Percentiles rank a stretch among this genome's conserved stretches.
Conservation (phyloP, 2,113 vertebrate genomes). For the Calidris pugnax region DNA sequence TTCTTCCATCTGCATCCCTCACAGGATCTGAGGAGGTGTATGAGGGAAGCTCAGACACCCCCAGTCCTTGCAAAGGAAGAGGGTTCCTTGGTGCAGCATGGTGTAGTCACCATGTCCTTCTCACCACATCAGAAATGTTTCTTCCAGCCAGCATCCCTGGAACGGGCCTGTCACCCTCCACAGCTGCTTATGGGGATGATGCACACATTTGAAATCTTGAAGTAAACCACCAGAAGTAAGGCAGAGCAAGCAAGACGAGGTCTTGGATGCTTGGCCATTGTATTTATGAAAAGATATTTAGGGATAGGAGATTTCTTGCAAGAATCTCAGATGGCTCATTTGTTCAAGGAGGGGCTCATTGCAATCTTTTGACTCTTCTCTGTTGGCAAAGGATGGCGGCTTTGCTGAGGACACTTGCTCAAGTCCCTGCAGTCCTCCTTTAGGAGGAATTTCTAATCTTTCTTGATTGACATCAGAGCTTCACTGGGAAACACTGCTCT, state of each 20-base stretch:
- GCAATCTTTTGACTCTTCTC: not conserved
- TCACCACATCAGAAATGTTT: not conserved
- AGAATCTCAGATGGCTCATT: not conserved
- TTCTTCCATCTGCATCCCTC: not conserved
- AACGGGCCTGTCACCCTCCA: not conserved
- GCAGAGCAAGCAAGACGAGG: not conserved
- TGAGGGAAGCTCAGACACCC: rapidly evolving
- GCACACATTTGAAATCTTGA: not conserved
- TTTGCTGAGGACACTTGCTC: not conserved
- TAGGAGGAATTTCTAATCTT: not conserved
- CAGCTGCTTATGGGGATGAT: not conserved
- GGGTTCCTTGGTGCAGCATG: not conserved
- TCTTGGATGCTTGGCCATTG: not conserved
- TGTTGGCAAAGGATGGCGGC: not conserved
- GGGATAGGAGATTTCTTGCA: not conserved
- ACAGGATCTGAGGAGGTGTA: not conserved
- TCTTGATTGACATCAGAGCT: not conserved
- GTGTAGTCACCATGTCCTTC: not conserved
- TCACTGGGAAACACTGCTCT: not conserved
- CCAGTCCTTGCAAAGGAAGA: not conserved
- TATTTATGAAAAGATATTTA: not conserved
- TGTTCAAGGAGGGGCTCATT: not conserved
- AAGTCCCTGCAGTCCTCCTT: not conserved
- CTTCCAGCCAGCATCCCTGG: not conserved
- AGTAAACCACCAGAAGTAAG: not conserved